Base-by-base conservation (phyloP, 1,140 invertebrate genomes). In the Papilio polyxenes region DNA sequence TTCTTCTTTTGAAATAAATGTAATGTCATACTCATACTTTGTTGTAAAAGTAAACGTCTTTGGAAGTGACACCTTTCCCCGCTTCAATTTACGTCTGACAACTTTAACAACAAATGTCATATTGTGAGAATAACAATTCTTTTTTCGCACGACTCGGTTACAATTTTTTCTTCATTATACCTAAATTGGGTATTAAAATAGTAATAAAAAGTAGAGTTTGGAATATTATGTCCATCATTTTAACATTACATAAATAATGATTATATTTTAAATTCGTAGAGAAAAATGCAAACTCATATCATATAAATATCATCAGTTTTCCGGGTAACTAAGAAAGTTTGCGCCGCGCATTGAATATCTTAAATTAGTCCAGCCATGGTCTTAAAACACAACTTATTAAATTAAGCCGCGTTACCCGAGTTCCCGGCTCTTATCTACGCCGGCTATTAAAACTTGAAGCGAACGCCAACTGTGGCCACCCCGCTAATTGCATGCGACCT, bases 381-480 rank as follows among this genome's bases (percentile, higher is more conserved):
- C 72, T 83, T 82, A 82, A 83, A 85, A 85, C 85, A 84, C 72
- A 87, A 87, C 84, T 87, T 85, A 86, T 86, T 84, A 86, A 86
- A 85, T 86, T 85, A 85, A 85, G 83, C 80, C 83, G 81, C 83
- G 75, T 82, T 85, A 77, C 59, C 82, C 81, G 80, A 84, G 85
- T 83, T 86, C 84, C 81, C 79, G 82, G 80, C 78, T 83, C 85
- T 86, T 84, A 85, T 83, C 83, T 87, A 40, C 79, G 75, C 75
- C 81, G 83, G 82, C 85, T 84, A 87, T 87, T 87, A 87, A 87
- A 87, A 87, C 86, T 87, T 87, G 81, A 81, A 62, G 72, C 76
- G 75, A 13, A 23, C 76, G 80, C 83, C 81, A 81, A 81, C 78
- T 83, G 83, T 31, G 83, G 77, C 84, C 81, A 75, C 75, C 72